phyloP scores from a whole-genome alignment of 2,797 vertebrate genomes.

The Malacoctenus gilli region DNA sequence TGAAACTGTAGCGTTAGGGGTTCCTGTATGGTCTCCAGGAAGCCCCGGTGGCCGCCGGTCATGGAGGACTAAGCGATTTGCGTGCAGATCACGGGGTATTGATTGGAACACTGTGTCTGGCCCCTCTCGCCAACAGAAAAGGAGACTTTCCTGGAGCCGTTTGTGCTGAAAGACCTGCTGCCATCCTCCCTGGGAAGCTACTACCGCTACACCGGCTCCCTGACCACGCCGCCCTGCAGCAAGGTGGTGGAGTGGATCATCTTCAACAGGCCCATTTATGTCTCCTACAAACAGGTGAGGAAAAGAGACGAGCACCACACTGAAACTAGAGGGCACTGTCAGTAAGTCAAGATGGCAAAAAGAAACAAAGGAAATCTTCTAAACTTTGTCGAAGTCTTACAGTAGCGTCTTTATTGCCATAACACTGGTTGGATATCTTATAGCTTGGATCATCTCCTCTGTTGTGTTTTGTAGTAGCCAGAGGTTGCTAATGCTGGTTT shows the following conservation, averaged over 20 bases:
- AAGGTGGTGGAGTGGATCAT: constrained; percentile 97
- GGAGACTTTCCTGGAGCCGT: constrained; percentile 96
- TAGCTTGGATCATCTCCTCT: too few species aligned
- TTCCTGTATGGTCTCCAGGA: constrained; percentile 36
- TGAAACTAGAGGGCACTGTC: too few species aligned
- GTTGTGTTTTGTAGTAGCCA: too few species aligned
- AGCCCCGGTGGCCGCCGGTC: constrained; percentile 9
- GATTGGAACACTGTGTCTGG: constrained; percentile 40
- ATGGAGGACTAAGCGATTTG: constrained; percentile 12
- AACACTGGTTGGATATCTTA: too few species aligned
- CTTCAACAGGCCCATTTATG: constrained; percentile 90
- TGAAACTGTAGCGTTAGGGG: constrained; percentile 33
- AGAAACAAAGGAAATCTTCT: too few species aligned
- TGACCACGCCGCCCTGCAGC: constrained; percentile 95
- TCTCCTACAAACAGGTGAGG: constrained; percentile 95
- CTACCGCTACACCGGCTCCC: constrained; percentile 93
- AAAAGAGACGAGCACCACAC: constrained; percentile 7
- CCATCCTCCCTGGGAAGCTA: constrained; percentile 90
- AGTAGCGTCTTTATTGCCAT: too few species aligned
- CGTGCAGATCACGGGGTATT: constrained; percentile 31
- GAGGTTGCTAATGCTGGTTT: too few species aligned
- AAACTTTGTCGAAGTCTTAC: too few species aligned
- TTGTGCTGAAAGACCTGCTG: constrained; percentile 90
- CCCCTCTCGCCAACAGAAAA: constrained; percentile 84
- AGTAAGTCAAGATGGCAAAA: too few species aligned